Base-by-base conservation (phyloP, 2,113 vertebrate genomes). In the Percina caprodes region DNA sequence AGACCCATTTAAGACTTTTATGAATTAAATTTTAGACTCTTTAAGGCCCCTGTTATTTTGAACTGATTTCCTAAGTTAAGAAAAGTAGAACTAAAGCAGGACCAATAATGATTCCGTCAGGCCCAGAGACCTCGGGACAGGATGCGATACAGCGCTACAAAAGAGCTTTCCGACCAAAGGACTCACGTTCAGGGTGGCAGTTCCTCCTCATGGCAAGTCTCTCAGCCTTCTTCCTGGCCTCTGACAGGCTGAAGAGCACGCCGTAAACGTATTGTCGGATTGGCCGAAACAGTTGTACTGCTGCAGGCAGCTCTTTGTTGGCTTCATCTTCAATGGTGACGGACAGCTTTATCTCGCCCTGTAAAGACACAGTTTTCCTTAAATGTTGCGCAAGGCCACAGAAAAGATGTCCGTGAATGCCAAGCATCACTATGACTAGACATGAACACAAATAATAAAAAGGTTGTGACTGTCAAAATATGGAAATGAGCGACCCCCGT, bases 281-380 rank as follows among this genome's bases (percentile, higher is more conserved):
- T 69, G 98, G 97, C 86, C 97, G 95, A 92, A 97, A 99, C 87
- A 99, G 96, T 89, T 98, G 96, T 93, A 97, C 96, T 48, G 97
- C 97, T 82, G 98, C 97, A 88, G 98, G 98, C 94, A 99, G 96
- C 89, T 99, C 98, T 95, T 97, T 97, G 94, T 98, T 99, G 85
- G 96, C 97, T 96, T 99, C 98, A 93, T 99, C 97, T 96, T 99
- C 98, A 92, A 99, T 96, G 94, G 96, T 96, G 94, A 99, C 97
- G 0, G 96, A 96, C 83, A 99, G 96, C 95, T 99, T 99, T 84
- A 99, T 96, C 95, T 99, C 98, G 90, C 98, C 97, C 97, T 99
- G 86, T 51, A 87, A 84, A 77, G 59, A 87, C 26, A 85, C 54
- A 71, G 14, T 1, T 58, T 79, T 59, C 60, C 33, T 46, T 39